A percentile compares a stretch with the other conserved stretches of the same genome.
Evolutionary conservation across 1,140 invertebrate genomes (phyloP).

Genomic region (Drosophila simulans): DNA sequence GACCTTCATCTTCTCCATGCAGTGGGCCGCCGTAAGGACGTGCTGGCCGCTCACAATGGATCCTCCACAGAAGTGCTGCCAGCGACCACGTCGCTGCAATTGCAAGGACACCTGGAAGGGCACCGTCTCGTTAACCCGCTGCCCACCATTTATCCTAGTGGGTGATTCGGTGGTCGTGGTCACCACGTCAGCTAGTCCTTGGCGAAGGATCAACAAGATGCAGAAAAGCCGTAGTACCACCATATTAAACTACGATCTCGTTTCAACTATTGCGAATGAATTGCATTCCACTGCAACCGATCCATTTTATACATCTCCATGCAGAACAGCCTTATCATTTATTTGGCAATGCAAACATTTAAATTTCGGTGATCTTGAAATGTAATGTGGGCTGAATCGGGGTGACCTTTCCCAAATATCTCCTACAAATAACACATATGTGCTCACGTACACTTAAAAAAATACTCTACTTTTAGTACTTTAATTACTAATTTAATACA

Average conservation of each 20-base stretch:
- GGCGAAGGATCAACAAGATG: background rate
- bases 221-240: background rate
- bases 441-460: background rate
- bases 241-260: slow-evolving; percentile 6
- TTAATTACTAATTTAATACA: no score
- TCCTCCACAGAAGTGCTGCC: slow-evolving; percentile 83
- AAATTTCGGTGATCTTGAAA: slow-evolving; percentile 50
- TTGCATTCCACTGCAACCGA: background rate
- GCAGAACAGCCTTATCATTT: slow-evolving; percentile 25
- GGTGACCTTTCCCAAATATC: background rate
- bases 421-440: background rate
- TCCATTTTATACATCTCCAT: slow-evolving; percentile 27
- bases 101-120: slow-evolving; percentile 81
- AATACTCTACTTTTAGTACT: background rate
- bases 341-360: slow-evolving; percentile 20
- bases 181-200: background rate
- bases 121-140: slow-evolving; percentile 59
- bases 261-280: background rate
- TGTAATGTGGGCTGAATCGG: slow-evolving; percentile 20
- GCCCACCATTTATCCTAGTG: slow-evolving; percentile 71
- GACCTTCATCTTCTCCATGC: slow-evolving; percentile 67
- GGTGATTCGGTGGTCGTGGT: background rate
- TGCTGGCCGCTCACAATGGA: slow-evolving; percentile 78
- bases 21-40: slow-evolving; percentile 84
- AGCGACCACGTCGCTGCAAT: slow-evolving; percentile 61